Base-by-base conservation (phyloP, 2,797 vertebrate genomes). In the Anguilla marmorata region DNA sequence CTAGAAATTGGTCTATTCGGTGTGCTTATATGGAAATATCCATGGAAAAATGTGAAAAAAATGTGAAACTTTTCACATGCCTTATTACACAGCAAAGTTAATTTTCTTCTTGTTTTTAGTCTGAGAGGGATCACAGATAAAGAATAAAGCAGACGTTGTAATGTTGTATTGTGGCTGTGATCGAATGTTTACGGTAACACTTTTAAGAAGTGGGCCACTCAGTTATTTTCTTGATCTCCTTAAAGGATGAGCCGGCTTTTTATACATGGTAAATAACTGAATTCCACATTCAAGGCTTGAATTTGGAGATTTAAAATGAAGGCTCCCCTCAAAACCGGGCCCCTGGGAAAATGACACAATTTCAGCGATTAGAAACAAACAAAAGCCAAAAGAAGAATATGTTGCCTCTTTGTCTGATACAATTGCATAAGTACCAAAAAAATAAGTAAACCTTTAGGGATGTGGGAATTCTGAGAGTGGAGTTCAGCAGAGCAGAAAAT, bases 401-500 rank as follows among this genome's bases (percentile, higher is more conserved):
- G 45, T 45, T 82, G 79, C 21, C 79, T 48, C 41, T 79, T 33
- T 45, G 37, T 80, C 16, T 80, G 76, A 82, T n/a, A 82, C 19
- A 82, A 14, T 21, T 50, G 24, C 79, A 50, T 48, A 50, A 50
- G 45, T 50, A 82, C 45, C 79, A 50, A 45, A 50, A 45, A 82
- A 82, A 24, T 21, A 82, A 50, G 79, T 11, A 50, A 50, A 82
- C 50, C 79, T 48, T 24, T 82, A 82, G 79, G 79, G 45, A 82
- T 50, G 79, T 0, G 76, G 79, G 79, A n/a, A 16, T 76, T 14
- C 2, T 19, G 33, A 76, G 79, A 82, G 41, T 27, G 41, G 79
- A 82, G 79, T 50, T 82, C 79, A 82, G 79, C 45, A 48, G 79
- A 24, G 79, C 79, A 50, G 45, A 82, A 82, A 82, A 82, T 82